Conservation (phyloP, 2,113 vertebrate genomes). For the Agapornis roseicollis region DNA sequence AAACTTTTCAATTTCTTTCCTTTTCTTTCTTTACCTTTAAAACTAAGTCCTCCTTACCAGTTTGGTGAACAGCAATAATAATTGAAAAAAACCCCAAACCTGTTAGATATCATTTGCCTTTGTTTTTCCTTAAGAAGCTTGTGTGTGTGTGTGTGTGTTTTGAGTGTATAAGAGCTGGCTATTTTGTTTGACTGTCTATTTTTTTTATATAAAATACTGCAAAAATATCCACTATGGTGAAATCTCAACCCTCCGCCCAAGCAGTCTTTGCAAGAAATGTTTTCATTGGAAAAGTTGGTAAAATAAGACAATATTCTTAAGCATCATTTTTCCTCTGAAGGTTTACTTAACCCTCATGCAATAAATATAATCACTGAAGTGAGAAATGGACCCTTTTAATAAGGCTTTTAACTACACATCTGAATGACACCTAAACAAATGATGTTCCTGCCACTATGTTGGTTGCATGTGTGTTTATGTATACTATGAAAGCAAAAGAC, state of each 20-base stretch:
- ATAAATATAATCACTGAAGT: slow-evolving; percentile 24
- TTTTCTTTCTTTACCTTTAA: background rate
- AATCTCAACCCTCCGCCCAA: background rate
- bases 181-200: background rate
- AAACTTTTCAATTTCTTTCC: background rate
- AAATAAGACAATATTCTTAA: slow-evolving; percentile 5
- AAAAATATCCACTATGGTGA: background rate
- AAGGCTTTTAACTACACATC: slow-evolving; percentile 38
- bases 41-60: background rate
- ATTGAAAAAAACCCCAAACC: background rate
- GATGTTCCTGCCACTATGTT: background rate
- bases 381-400: slow-evolving; percentile 46
- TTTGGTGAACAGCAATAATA: background rate
- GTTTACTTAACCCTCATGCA: slow-evolving; percentile 2
- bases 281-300: background rate
- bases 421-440: slow-evolving; percentile 50
- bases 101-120: background rate
- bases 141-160: background rate
- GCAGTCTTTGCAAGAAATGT: background rate
- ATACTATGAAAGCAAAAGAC: background rate
- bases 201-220: background rate
- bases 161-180: background rate
- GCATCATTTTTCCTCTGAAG: slow-evolving; percentile 17
- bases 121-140: background rate
- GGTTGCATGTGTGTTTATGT: slow-evolving; percentile 14